phyloP scores from a whole-genome alignment of 2,888 invertebrate species.

The Blera fallax region DNA sequence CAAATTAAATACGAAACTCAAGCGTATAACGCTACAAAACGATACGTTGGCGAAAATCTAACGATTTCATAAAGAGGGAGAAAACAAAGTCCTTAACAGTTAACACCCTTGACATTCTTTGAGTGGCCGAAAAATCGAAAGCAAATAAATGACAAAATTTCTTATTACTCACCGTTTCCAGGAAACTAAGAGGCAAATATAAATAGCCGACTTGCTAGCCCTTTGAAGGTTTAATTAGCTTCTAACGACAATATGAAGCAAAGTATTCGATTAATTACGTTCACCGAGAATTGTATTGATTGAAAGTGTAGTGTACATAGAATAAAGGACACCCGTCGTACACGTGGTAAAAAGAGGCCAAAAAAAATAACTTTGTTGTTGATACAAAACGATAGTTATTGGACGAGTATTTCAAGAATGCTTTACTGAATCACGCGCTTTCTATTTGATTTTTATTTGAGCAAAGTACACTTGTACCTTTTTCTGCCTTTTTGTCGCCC shows the following conservation, averaged over 20 bases:
- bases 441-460: neutral
- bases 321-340: neutral
- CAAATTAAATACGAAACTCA: neutral
- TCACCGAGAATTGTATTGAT: constrained; percentile 15
- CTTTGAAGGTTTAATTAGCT: constrained; percentile 4
- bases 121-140: neutral
- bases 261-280: constrained; percentile 10
- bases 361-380: neutral
- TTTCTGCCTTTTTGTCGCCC: neutral
- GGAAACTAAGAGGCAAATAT: neutral
- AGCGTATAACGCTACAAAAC: neutral
- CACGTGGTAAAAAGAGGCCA: neutral
- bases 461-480: neutral
- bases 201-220: neutral
- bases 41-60: neutral
- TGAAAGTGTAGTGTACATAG: neutral
- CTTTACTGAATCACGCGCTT: neutral
- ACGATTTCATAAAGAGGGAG: neutral
- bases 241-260: neutral
- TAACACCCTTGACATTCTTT: neutral
- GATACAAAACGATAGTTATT: neutral
- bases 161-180: neutral
- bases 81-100: neutral
- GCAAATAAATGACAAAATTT: constrained; percentile 14
- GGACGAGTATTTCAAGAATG: neutral